These are phyloP conservation scores for Botia almorhae DNA, from an alignment of 2,797 vertebrate genomes.

Conservation along the genomic window DNA sequence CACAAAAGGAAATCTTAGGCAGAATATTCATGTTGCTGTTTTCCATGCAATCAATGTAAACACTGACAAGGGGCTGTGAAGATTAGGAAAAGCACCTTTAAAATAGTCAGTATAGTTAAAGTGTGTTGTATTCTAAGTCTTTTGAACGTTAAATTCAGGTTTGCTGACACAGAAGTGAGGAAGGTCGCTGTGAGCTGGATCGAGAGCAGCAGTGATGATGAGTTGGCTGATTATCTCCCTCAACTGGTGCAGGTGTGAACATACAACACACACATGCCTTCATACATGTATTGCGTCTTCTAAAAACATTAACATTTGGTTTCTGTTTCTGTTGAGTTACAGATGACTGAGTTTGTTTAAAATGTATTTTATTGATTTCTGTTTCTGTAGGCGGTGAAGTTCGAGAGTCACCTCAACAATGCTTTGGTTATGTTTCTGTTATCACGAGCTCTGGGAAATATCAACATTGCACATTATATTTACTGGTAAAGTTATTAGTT, in stretches of 20 bases:
- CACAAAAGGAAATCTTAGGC: not conserved
- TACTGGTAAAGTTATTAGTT: constrained; percentile 86
- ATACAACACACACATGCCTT: not conserved
- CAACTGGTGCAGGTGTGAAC: constrained; percentile 92
- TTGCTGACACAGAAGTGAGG: constrained; percentile 93
- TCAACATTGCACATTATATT: constrained; percentile 90
- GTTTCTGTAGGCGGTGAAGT: constrained; percentile 87
- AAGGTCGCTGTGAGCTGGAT: constrained; percentile 90
- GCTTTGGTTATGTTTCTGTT: constrained; percentile 89
- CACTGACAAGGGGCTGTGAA: not conserved
- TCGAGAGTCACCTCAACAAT: constrained; percentile 92
- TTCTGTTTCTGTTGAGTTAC: not conserved
- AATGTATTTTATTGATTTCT: not conserved
- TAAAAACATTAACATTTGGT: constrained; percentile 1
- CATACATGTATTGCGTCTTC: not conserved
- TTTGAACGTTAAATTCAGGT: constrained; percentile 73
- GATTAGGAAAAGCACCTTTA: not conserved
- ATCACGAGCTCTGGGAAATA: constrained; percentile 89
- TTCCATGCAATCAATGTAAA: not conserved
- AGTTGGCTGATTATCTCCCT: constrained; percentile 92
- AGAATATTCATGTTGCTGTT: not conserved
- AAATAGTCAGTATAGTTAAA: no score
- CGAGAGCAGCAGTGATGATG: constrained; percentile 89
- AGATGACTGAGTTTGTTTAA: not conserved
- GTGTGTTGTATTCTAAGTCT: no score